These are phyloP conservation scores for Drosophila leonis DNA, from an alignment of 2,888 invertebrate genomes.

Conservation along the genomic window DNA sequence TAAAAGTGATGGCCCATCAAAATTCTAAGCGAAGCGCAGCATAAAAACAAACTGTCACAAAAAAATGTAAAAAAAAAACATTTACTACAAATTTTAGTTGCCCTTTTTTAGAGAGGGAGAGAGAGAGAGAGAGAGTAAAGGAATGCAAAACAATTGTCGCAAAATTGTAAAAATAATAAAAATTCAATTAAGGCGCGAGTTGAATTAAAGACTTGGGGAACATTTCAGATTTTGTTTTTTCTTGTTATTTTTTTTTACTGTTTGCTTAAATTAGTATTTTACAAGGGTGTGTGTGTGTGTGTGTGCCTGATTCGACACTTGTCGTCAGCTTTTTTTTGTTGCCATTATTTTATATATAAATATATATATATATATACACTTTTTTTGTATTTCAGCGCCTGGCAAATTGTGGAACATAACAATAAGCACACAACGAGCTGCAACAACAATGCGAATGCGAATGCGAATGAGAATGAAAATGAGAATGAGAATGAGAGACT, in stretches of 20 bases:
- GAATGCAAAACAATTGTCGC: conserved; percentile 49
- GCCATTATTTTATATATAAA: conserved; percentile 9
- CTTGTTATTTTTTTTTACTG: conserved; percentile 7
- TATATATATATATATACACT: neutral
- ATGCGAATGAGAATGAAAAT: conserved; percentile 17
- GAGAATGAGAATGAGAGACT: conserved; percentile 19
- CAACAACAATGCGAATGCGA: conserved; percentile 38
- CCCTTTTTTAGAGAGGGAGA: neutral
- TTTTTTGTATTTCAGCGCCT: conserved; percentile 33
- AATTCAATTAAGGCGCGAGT: conserved; percentile 58
- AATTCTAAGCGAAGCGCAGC: conserved; percentile 1
- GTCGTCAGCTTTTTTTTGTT: conserved; percentile 32
- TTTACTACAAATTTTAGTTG: conserved; percentile 20
- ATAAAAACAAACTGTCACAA: conserved; percentile 22
- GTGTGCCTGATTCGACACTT: conserved; percentile 29
- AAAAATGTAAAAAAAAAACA: conserved; percentile 15
- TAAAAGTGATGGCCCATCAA: conserved; percentile 12
- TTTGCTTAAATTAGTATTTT: conserved; percentile 40
- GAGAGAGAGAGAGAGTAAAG: neutral
- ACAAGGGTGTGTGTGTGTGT: conserved; percentile 5
- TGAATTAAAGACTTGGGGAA: conserved; percentile 60
- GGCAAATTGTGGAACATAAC: conserved; percentile 64
- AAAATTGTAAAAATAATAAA: conserved; percentile 54
- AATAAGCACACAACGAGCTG: conserved; percentile 61
- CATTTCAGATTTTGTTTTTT: conserved; percentile 47